phyloP scores from a whole-genome alignment of 2,797 vertebrate species.

The Zalophus californianus region DNA sequence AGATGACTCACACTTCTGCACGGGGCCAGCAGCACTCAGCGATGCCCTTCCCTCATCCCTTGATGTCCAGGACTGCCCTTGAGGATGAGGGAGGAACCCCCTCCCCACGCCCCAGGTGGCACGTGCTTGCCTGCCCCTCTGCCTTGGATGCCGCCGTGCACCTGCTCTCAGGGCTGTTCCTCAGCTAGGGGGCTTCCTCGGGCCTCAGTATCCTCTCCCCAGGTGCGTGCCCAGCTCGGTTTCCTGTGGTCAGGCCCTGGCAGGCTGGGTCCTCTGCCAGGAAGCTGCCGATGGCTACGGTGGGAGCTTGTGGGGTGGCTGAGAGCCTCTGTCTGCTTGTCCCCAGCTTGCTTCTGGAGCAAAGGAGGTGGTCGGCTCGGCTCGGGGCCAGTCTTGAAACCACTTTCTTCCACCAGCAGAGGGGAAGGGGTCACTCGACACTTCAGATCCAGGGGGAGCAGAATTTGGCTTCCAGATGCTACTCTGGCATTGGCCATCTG shows the following conservation, averaged over 20 bases:
- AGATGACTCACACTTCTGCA: background rate
- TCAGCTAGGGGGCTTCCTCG: background rate
- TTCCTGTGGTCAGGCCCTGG: accelerated
- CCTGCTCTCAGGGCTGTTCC: background rate
- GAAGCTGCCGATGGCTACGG: accelerated
- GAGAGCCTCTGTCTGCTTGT: background rate
- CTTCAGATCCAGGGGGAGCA: no score
- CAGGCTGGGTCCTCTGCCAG: background rate
- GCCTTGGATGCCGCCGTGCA: background rate
- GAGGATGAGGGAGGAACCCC: no score
- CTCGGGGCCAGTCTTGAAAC: background rate
- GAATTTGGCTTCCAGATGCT: background rate
- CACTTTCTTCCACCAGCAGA: background rate
- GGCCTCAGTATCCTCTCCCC: background rate
- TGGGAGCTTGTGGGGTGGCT: accelerated
- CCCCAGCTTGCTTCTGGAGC: background rate
- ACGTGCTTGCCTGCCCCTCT: accelerated
- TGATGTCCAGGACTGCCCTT: background rate
- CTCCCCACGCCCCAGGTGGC: background rate
- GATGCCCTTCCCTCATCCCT: accelerated
- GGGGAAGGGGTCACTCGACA: accelerated
- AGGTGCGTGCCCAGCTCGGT: no score
- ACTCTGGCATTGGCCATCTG: background rate
- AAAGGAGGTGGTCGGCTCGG: accelerated
- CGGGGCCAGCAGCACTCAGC: background rate